Percentiles rank a stretch among this genome's conserved stretches.
Conservation (phyloP, 2,888 invertebrate genomes). For the Tromatobia lineatoria region DNA sequence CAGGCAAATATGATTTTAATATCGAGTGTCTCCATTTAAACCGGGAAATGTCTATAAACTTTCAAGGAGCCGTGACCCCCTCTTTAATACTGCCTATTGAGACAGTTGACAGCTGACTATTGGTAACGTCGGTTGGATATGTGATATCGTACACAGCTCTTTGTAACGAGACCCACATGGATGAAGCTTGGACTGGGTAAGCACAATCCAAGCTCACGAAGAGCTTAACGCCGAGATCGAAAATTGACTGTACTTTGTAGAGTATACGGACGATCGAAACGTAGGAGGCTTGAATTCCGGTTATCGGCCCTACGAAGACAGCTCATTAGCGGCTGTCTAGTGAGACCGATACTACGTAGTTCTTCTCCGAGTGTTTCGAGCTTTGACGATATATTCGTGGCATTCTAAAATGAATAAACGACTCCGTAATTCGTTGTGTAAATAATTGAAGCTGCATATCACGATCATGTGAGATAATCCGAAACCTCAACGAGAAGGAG, state of each 20-base stretch:
- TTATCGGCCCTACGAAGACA: slow-evolving; percentile 62
- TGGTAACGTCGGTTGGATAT: slow-evolving; percentile 9
- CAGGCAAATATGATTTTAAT: slow-evolving; percentile 1
- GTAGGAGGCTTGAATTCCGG: slow-evolving; percentile 48
- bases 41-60: background rate
- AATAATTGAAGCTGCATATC: slow-evolving; percentile 16
- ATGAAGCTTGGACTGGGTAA: slow-evolving; percentile 29
- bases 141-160: slow-evolving; percentile 17
- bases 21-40: background rate
- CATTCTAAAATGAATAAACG: slow-evolving; percentile 16
- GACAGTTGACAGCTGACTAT: slow-evolving; percentile 10
- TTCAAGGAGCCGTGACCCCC: background rate
- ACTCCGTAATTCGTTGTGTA: background rate
- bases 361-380: slow-evolving; percentile 20
- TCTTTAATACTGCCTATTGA: slow-evolving; percentile 20
- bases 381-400: slow-evolving; percentile 15
- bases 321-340: slow-evolving; percentile 59
- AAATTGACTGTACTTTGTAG: slow-evolving; percentile 55
- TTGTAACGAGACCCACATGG: slow-evolving; percentile 36
- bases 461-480: background rate
- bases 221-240: slow-evolving; percentile 32
- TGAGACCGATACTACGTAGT: slow-evolving; percentile 12
- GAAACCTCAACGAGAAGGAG: slow-evolving; percentile 32
- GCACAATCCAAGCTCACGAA: slow-evolving; percentile 20
- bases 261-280: slow-evolving; percentile 50